Evolutionary conservation across 2,888 invertebrate genomes (phyloP).

Genomic region (Entomobrya proxima): DNA sequence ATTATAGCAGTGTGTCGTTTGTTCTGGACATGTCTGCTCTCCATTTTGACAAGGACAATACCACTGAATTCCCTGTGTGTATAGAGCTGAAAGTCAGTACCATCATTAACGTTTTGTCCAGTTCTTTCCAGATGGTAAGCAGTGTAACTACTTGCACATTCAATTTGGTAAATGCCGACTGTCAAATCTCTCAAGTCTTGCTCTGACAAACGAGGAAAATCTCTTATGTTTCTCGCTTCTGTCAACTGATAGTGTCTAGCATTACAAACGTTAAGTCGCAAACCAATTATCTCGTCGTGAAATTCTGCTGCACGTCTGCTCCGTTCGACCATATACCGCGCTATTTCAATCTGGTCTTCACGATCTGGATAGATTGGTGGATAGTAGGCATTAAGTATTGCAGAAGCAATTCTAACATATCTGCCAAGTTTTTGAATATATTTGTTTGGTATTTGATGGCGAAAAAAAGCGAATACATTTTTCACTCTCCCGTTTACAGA

Average conservation of each 20-base stretch:
- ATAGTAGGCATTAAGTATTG: neutral
- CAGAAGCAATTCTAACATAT: constrained; percentile 29
- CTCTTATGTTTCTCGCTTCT: neutral
- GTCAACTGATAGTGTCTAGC: neutral
- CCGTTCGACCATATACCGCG: neutral
- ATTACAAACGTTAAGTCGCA: neutral
- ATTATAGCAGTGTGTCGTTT: neutral
- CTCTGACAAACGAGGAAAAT: neutral
- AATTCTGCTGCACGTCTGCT: neutral
- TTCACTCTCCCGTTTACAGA: constrained; percentile 49
- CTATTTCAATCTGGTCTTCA: neutral
- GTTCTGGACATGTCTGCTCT: neutral
- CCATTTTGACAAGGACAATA: too few relatives aligned
- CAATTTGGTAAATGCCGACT: too few relatives aligned
- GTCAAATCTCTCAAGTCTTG: too few relatives aligned
- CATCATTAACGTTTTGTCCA: too few relatives aligned
- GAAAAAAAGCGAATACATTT: constrained; percentile 54
- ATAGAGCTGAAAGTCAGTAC: too few relatives aligned
- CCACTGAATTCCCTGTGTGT: too few relatives aligned
- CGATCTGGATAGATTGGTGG: neutral
- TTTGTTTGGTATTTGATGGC: neutral
- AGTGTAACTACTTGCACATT: too few relatives aligned
- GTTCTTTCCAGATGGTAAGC: too few relatives aligned
- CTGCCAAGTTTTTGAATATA: constrained; percentile 10
- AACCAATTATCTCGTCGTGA: neutral